Evolutionary conservation across 2,888 invertebrate species (phyloP), one percentile per base, ranked within the genome.

Genomic region (Cylindroiulus punctatus): DNA sequence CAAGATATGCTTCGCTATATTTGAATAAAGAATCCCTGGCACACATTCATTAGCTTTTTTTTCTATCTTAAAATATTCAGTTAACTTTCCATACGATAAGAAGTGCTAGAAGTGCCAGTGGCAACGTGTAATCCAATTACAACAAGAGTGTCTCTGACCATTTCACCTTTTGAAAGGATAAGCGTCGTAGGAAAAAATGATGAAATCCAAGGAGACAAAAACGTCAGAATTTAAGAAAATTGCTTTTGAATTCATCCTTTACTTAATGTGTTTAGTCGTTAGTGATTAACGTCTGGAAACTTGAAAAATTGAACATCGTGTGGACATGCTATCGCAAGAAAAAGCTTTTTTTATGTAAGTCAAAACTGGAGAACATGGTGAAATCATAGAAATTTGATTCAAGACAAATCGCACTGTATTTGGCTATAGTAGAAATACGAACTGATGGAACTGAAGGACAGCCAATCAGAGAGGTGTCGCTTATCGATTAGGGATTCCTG

Each of bases 181-280:
- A 52, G 52, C 52, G 12, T 52, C n/a, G n/a, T 12, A 52, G 12
- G 17, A 52, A 52, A n/a, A 52, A 52, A n/a, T 3, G n/a, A 52
- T 19, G 52, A 10, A 52, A 52, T 52, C 52, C n/a, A 52, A 52
- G 7, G 52, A 52, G 52, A 52, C 52, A 52, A 52, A 40, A 47
- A 47, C 47, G 52, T 52, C 52, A 52, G 52, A 52, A 52, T 52
- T 52, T 52, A 4, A 52, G 52, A 52, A n/a, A 52, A 52, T 52
- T 52, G 52, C 19, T 5, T 52, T 52, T 52, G 52, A 52, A 52
- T 52, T 52, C 52, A 52, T 4, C 19, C 52, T 52, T 52, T 52
- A 52, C 52, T 52, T 52, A 52, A 52, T 52, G 52, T 52, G 14
- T 52, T n/a, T 12, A 52, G 52, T 52, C 52, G n/a, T 52, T n/a